Evolutionary conservation across 2,113 vertebrate species (phyloP), one percentile per base, ranked within the genome.

Genomic region (Phaetusa simplex): DNA sequence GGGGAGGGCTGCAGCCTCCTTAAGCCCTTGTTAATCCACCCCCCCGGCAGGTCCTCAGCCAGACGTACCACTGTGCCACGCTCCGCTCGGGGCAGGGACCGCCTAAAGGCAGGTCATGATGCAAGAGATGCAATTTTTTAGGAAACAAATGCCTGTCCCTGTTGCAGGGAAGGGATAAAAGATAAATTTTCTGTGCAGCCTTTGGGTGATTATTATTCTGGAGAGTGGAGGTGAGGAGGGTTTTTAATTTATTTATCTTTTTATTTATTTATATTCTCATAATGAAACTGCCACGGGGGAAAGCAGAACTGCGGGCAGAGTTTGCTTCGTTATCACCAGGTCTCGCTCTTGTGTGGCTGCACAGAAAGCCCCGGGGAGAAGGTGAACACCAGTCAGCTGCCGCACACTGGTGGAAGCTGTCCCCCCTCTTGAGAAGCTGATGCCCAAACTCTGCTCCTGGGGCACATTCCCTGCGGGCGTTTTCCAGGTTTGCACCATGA

Each of bases 1-100:
- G 86, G 95, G 76, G 83, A 91, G 82, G 96, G 93, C 88, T 94
- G 88, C 93, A 90, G 93, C 70, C 84, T 89, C 61, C 69, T 56
- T 2, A 11, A 47, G 34, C 65, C 70, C 86, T 89, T 11, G 13
- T 91, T 93, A 94, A 93, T 89, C 49, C 93, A 77, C 7, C 71
- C 72, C 78, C 85, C 95, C 2, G 12, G 78, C 82, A 77, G 67
- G 32, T 70, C 16, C 85, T 61, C 66, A 53, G 73, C 83, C 3
- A 0, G 30, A 10, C 1, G 2, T 0, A 11, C 58, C 77, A 18
- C 73, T 16, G 67, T 21, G 3, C 36, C 55, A 8, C 0, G 0
- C 24, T 6, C 29, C 0, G 14, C 82, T 64, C 2, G 0, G 45
- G 53, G 62, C 82, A 59, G 62, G 50, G 7, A 7, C 42, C 2